Evolutionary conservation across 1,140 invertebrate genomes (phyloP), one percentile per base, ranked within the genome.

Genomic region (Odontomachus brunneus): DNA sequence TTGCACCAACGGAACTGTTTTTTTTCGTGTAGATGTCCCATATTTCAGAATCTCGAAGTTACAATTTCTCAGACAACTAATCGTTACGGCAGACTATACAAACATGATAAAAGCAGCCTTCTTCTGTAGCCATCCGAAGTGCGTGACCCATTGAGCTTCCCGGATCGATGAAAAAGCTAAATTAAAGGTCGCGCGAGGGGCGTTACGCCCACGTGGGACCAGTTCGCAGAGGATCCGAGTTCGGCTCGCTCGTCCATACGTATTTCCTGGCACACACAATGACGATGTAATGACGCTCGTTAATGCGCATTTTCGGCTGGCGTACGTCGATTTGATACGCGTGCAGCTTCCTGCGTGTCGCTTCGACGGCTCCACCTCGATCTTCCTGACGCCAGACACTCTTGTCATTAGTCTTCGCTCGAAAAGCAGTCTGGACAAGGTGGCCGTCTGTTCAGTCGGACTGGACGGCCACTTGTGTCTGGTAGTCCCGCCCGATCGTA

Each of bases 391-490:
- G 84, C 76, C 78, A 62, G 78, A 65, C 81, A 73, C 66, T 81
- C 80, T 66, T 67, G 60, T 83, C 84, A 83, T 87, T 87, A 87
- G 85, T 72, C 80, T 29, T 53, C 22, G 49, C n/a, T 53, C 53
- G 78, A 72, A 67, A 60, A 65, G 5, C 55, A 62, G 73, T 65
- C 78, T 51, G 60, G 69, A 66, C 33, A 55, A 75, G 26, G 63
- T 44, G 26, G 82, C 38, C 38, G 38, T 48, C 51, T 3, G 29
- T 29, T 11, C 38, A n/a, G n/a, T n/a, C n/a, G n/a, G 65, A 19
- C 29, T 15, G 82, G 65, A 76, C 38, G 19, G 73, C 65, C 60
- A 19, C 33, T 83, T 55, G 66, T 63, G 78, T 57, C 76, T 75
- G 63, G 62, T 26, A 63, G 86, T 86, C 66, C 65, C 66, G 59